These are phyloP conservation scores for Charadrius vociferus DNA, from an alignment of 2,113 vertebrate species.

Conservation along the genomic window DNA sequence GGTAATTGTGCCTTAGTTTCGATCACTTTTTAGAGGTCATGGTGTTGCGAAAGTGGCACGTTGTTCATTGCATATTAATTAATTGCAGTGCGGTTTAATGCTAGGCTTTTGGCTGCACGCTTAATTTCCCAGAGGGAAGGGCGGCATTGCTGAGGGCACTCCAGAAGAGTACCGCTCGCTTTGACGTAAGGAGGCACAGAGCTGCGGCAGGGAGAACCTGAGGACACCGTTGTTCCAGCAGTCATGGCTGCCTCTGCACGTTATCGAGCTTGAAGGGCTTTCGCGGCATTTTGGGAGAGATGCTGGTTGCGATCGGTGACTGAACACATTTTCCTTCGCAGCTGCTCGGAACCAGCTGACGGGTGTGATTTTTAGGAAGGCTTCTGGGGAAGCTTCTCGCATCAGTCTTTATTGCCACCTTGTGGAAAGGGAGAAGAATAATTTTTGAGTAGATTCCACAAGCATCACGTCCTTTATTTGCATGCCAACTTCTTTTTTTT, in stretches of 20 bases:
- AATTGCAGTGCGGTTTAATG: not conserved
- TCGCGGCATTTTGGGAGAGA: not conserved
- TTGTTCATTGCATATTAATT: not conserved
- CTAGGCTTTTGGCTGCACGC: not conserved
- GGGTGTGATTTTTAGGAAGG: not conserved
- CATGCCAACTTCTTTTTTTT: not conserved
- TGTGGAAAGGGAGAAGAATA: constrained; percentile 47
- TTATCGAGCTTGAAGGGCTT: constrained; percentile 1
- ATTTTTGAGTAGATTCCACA: not conserved
- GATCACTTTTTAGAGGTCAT: not conserved
- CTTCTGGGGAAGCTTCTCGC: not conserved
- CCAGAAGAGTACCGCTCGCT: not conserved
- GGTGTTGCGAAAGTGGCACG: not conserved
- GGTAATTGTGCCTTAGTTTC: not conserved
- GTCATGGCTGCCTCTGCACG: not conserved
- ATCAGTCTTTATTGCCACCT: constrained; percentile 77
- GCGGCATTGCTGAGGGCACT: not conserved
- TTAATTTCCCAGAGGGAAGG: not conserved
- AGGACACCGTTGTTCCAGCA: not conserved
- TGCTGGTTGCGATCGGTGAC: not conserved
- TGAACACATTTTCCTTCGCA: constrained; percentile 19
- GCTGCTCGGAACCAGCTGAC: not conserved
- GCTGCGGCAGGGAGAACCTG: not conserved
- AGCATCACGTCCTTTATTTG: not conserved
- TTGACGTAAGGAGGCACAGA: not conserved